Conservation (phyloP, 2,797 vertebrate species). For the Chloroceryle inda region DNA sequence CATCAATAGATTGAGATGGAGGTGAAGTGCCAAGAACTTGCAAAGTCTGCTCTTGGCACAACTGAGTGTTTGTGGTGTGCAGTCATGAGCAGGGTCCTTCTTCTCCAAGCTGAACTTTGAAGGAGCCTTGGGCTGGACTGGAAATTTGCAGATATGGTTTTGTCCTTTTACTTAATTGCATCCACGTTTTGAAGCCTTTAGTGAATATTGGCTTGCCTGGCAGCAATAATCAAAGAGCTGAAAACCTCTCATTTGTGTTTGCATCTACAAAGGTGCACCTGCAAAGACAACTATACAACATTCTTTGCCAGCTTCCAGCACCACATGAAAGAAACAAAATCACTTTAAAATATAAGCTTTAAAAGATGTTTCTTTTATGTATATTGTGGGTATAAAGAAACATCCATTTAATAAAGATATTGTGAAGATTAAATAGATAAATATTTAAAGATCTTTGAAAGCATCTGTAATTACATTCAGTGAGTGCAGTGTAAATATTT, state of each 20-base stretch:
- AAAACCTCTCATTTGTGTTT: constrained; percentile 23
- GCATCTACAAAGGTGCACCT: constrained; percentile 59
- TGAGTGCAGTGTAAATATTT: constrained; percentile 31
- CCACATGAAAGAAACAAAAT: constrained; percentile 14
- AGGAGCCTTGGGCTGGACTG: background rate
- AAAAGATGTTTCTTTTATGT: background rate
- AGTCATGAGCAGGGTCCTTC: background rate
- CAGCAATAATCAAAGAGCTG: constrained; percentile 25
- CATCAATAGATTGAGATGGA: background rate
- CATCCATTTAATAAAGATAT: background rate
- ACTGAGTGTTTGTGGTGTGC: background rate
- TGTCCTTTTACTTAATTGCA: constrained; percentile 37
- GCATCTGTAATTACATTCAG: constrained; percentile 4
- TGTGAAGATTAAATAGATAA: constrained; percentile 13
- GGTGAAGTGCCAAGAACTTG: constrained; percentile 44
- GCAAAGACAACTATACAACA: background rate
- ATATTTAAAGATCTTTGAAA: constrained; percentile 47
- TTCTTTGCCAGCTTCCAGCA: background rate
- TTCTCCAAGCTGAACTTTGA: background rate
- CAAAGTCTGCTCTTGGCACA: background rate
- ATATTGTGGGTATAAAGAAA: background rate
- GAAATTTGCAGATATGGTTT: constrained; percentile 36
- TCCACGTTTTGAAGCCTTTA: background rate
- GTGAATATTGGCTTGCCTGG: constrained; percentile 21
- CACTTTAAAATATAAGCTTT: background rate